Base-by-base conservation (phyloP, 64 coral and sea anemone genomes). In the Montipora foliosa region DNA sequence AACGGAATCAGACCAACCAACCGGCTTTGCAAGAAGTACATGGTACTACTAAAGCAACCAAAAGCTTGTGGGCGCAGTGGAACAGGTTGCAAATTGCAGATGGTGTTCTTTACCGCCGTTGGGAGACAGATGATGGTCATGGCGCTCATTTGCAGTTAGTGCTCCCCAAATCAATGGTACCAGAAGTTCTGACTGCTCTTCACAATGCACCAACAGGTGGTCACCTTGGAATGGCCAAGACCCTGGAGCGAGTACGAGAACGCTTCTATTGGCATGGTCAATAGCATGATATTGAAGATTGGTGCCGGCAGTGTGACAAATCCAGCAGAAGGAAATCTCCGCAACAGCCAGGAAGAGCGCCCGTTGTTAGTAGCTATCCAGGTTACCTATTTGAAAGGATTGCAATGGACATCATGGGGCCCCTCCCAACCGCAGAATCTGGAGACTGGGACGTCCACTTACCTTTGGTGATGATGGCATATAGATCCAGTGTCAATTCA, bases 21-120 rank as follows among this genome's bases (percentile, higher is more conserved):
- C 15, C 64, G 2, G 5, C 57, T 8, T 14, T 19, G 13, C 44
- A 11, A 17, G 73, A 89, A 57, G 53, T 57, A 57, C 53, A 3
- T 0, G 19, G 14, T 46, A 47, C n/a, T 11, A 89, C 75, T 22
- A 77, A 49, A 64, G 58, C 9, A 2, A 89, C 51, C 29, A 89
- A 79, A 7, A 66, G 37, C 55, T 17, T 74, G 64, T 91, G 90
- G 77, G 79, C 77, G 10, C 62, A 91, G 22, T 83, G 67, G 79
- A 67, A 81, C 24, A 4, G 4, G 17, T 75, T 91, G 48, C 60
- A 22, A 22, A 5, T 80, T n/a, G 45, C 53, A 8, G 68, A 80
- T 12, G 77, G 89, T 14, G 45, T 91, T 0, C 62, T 91, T 0
- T 91, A 91, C 76, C 37, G 47, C 1, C 29, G 29, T 46, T 91